Evolutionary conservation across 2,888 invertebrate genomes (phyloP), one percentile per base, ranked within the genome.

Genomic region (Alloscopus bannaensis): DNA sequence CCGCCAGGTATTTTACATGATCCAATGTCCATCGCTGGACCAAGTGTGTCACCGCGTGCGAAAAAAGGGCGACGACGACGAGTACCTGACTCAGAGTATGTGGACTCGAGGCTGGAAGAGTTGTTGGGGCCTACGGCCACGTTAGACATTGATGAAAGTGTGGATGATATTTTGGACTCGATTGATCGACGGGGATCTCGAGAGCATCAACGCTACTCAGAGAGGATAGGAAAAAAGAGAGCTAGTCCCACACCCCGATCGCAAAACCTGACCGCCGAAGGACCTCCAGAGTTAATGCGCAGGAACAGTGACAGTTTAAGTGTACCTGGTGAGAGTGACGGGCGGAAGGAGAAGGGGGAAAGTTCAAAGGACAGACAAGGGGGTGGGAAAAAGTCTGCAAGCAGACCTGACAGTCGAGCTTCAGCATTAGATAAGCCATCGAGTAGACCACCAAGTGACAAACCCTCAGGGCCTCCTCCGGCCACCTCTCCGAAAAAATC

Each of bases 101-200:
- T 83, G n/a, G 86, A 86, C 40, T 66, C 73, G 18, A 69, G 81
- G 65, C 52, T 86, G 36, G 84, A 84, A 26, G 83, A 84, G 24
- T 47, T 86, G 36, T 64, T 86, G 16, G 85, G 85, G 11, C 80
- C 81, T 16, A 31, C 45, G 1, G 72, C 70, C 1, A 57, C 45
- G 26, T 36, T 65, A 1, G 77, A 80, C 31, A 69, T 71, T 4
- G 81, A 83, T 50, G 79, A 81, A 3, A 69, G 50, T 31, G 83
- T 81, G 0, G 81, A 83, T 57, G 45, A 76, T 40, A 47, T 83
- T 11, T 20, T 83, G 1, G 66, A 83, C n/a, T 69, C 80, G 3
- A 72, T 82, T n/a, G 62, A 76, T 50, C 31, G 57, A 29, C 66
- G 79, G 1, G 66, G 77, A 8, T 83, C 81, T 20, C 42, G 80